Conservation (phyloP, 2,888 invertebrate species). For the Leptarthrus brevirostris region DNA sequence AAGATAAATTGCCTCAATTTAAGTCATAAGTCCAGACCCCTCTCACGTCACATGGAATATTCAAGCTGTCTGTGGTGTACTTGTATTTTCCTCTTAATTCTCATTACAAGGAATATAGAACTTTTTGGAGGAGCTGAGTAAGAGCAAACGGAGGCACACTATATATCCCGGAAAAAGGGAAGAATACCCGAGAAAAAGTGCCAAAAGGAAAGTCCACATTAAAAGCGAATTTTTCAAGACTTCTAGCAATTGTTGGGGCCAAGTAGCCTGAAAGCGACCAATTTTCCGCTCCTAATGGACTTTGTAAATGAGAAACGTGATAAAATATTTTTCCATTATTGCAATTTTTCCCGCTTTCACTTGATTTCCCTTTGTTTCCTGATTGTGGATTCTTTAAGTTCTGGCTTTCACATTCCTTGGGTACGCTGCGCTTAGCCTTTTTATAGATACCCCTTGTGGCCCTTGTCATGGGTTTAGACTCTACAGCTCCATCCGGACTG, state of each 20-base stretch:
- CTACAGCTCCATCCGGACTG: not conserved
- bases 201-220: too few species aligned
- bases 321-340: slow-evolving; percentile 53
- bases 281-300: slow-evolving; percentile 47
- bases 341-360: slow-evolving; percentile 26
- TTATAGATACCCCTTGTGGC: not conserved
- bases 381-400: too few species aligned
- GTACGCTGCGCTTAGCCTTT: not conserved
- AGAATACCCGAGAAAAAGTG: too few species aligned
- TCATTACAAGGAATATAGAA: not conserved
- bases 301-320: slow-evolving; percentile 53
- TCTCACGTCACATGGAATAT: too few species aligned
- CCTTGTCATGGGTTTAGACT: not conserved
- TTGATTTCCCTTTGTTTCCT: not conserved
- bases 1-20: slow-evolving; percentile 19
- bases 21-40: not conserved
- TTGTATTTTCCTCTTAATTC: not conserved
- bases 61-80: too few species aligned
- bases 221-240: slow-evolving; percentile 24
- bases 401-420: not conserved
- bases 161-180: too few species aligned
- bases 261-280: too few species aligned
- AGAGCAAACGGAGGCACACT: too few species aligned
- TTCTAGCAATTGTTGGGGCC: not conserved
- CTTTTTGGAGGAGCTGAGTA: not conserved